Base-by-base conservation (phyloP, 2,113 vertebrate genomes). In the Tricholaema leucomelas region DNA sequence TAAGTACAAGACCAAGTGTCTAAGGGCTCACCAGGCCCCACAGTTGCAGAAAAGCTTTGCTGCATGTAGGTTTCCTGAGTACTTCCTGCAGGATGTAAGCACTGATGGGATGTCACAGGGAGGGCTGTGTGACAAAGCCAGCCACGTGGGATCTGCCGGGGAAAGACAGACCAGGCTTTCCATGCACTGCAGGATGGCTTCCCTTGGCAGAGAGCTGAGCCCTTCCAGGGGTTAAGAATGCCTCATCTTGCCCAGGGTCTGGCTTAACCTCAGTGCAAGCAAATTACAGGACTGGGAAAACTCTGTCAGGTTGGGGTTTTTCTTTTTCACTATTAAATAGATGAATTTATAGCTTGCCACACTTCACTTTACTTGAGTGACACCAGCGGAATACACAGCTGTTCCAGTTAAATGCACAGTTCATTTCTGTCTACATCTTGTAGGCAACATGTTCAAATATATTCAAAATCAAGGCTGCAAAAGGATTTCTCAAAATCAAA, bases 401-500 rank as follows among this genome's bases (percentile, higher is more conserved):
- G 69, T 72, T 95, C 75, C 91, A 92, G 79, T 83, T 95, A 96
- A 95, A 93, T 8, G 69, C 60, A 80, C 50, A 81, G 79, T 52
- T 95, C 89, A 78, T 89, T 95, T 93, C 81, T 96, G 75, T 91
- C 89, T 96, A 85, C 79, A 28, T 87, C 67, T 91, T 94, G 89
- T 93, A 92, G 92, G 81, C 85, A 92, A 71, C 81, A 61, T 92
- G 89, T 91, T 95, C 91, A 93, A 89, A 92, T 87, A 48, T 72
- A 95, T 87, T 96, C 87, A 85, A 85, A 89, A 93, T 91, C 81
- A 91, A 94, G 92, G 12, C 92, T 81, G 75, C 48, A 75, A 87
- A 83, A 87, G 75, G 82, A 78, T 84, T 91, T 93, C 75, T 91
- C 84, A 91, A 91, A 75, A 60, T 87, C 64, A 73, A 70, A 96